Evolutionary conservation across 2,888 invertebrate species (phyloP).

Genomic region (Dicranocentrus wangi): DNA sequence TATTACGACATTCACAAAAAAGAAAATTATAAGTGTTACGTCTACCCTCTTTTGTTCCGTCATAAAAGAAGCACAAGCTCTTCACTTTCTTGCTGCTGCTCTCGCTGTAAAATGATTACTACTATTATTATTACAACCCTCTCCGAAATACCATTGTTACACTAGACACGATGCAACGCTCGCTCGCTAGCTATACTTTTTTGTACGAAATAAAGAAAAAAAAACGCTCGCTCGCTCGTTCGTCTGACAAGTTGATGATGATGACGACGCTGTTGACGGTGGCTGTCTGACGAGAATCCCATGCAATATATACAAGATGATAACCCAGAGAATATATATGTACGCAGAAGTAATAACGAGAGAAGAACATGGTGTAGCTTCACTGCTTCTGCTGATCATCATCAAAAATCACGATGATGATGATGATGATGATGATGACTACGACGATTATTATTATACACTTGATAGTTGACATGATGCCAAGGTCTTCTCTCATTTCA

Average conservation of each 20-base stretch:
- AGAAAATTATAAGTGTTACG: conserved; percentile 26
- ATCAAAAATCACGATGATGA: conserved; percentile 47
- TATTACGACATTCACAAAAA: conserved; percentile 46
- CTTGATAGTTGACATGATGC: conserved; percentile 60
- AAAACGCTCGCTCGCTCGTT: neutral
- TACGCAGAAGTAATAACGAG: too few relatives aligned
- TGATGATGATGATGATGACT: conserved; percentile 30
- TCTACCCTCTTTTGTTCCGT: neutral
- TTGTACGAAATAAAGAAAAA: conserved; percentile 7
- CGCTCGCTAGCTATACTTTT: neutral
- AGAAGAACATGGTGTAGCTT: neutral
- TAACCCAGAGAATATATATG: too few relatives aligned
- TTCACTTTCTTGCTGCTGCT: conserved; percentile 24
- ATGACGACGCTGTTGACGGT: conserved; percentile 41
- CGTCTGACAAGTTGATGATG: conserved; percentile 56
- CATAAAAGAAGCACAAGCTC: conserved; percentile 11
- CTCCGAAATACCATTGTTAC: neutral
- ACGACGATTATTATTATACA: conserved; percentile 45
- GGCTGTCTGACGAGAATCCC: neutral
- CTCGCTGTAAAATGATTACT: conserved; percentile 35
- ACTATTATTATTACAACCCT: conserved; percentile 29
- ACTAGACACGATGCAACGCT: neutral
- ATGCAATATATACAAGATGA: too few relatives aligned
- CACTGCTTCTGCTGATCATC: conserved; percentile 45
- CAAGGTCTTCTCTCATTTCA: conserved; percentile 53